Conservation (phyloP, 1,140 invertebrate species). For the Phthorimaea operculella region DNA sequence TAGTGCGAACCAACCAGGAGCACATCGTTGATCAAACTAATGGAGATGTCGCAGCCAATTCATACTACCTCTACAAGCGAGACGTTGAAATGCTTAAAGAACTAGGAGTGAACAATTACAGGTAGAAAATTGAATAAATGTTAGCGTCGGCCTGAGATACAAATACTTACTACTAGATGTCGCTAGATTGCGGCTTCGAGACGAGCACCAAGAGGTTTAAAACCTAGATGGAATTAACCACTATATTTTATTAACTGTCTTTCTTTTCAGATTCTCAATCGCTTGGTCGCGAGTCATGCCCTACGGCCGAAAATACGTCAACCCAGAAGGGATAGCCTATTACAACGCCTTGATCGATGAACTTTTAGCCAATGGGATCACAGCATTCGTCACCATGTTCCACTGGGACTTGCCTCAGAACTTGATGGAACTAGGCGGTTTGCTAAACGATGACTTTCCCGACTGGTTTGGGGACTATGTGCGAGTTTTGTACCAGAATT, state of each 20-base stretch:
- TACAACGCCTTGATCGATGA: conserved; percentile 72
- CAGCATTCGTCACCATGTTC: conserved; percentile 65
- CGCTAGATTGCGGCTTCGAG: no score
- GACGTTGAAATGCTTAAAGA: conserved; percentile 62
- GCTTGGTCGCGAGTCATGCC: conserved; percentile 72
- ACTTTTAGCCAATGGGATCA: conserved; percentile 62
- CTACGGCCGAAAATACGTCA: conserved; percentile 60
- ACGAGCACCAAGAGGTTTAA: no score
- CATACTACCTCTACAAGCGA: conserved; percentile 67
- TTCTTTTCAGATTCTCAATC: conserved; percentile 75
- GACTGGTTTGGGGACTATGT: conserved; percentile 61
- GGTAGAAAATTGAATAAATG: no score
- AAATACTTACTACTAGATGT: no score
- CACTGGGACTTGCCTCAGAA: conserved; percentile 67
- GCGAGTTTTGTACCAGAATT: conserved; percentile 38
- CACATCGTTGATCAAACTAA: conserved; percentile 55
- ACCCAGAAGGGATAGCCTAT: conserved; percentile 67
- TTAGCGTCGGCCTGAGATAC: no score
- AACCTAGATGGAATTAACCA: no score
- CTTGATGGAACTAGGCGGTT: conserved; percentile 67
- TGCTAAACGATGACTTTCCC: conserved; percentile 63
- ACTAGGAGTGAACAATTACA: conserved; percentile 68
- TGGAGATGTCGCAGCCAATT: conserved; percentile 69
- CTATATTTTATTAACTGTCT: no score
- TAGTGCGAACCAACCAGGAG: conserved; percentile 54